phyloP scores from a whole-genome alignment of 1,140 invertebrate genomes.

The Trachymyrmex cornetzi region DNA sequence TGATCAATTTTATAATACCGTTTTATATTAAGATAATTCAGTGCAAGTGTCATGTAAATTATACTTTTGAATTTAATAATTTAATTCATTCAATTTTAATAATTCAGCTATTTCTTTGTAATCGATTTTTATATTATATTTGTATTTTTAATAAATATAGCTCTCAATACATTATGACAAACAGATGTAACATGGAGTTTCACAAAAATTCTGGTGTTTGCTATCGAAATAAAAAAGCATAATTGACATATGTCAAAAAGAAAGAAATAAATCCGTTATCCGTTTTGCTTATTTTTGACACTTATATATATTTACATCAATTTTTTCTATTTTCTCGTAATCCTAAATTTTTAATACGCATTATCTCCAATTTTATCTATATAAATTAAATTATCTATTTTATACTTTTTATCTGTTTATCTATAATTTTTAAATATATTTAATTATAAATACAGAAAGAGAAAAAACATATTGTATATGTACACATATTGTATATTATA shows the following conservation, averaged over 20 bases:
- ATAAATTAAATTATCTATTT: neutral
- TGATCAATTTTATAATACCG: neutral
- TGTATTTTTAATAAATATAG: constrained; percentile 24
- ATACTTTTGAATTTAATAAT: neutral
- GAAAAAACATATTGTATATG: too few relatives aligned
- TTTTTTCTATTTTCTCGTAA: neutral
- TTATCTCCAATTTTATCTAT: neutral
- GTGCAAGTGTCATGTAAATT: neutral
- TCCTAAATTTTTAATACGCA: neutral
- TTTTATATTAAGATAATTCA: neutral
- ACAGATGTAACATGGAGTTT: neutral
- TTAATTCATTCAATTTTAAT: neutral
- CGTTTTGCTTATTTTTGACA: neutral
- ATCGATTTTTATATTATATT: constrained; percentile 30
- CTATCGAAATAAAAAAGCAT: neutral
- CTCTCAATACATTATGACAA: neutral
- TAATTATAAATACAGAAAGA: too few relatives aligned
- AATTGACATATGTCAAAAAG: too few relatives aligned
- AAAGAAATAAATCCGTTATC: neutral
- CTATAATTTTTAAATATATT: neutral
- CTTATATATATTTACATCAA: neutral
- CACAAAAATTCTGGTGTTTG: neutral
- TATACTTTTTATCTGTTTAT: neutral
- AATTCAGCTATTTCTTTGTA: neutral
- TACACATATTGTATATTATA: too few relatives aligned